A percentile compares a stretch with the other conserved stretches of the same genome.
phyloP scores from a whole-genome alignment of 2,113 vertebrate species.

The Clarias macrocephalus region DNA sequence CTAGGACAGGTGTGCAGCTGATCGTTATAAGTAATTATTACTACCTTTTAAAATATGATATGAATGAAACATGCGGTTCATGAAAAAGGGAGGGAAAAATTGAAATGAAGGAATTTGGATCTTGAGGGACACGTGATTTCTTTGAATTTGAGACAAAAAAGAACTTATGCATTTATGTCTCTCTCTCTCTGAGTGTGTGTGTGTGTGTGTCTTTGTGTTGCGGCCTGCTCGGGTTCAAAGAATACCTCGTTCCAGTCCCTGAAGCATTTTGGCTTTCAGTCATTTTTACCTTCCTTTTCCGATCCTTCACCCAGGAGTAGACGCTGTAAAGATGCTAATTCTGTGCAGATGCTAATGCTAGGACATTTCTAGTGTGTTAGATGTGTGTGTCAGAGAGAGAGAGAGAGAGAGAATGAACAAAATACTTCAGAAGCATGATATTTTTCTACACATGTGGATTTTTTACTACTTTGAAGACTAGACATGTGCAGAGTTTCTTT shows the following conservation, averaged over 20 bases:
- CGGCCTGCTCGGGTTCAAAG: not conserved
- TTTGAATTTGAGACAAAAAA: not conserved
- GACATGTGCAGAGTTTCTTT: not conserved
- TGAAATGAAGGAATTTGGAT: not conserved
- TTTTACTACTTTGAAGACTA: not conserved
- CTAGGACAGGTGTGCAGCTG: not conserved
- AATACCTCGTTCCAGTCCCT: constrained; percentile 5
- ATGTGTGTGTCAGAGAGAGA: not conserved
- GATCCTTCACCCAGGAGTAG: not conserved
- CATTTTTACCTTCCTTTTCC: not conserved
- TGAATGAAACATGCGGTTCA: not conserved
- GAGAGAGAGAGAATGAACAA: not conserved
- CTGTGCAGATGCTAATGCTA: not conserved
- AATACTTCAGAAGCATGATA: not conserved
- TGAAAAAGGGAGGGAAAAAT: not conserved
- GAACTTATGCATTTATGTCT: not conserved
- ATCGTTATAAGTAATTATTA: not conserved
- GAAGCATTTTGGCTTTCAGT: constrained; percentile 25
- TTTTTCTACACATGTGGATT: not conserved
- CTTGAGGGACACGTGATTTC: not conserved
- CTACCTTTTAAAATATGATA: not conserved
- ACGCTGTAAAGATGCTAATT: not conserved
- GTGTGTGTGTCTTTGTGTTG: constrained; percentile 4
- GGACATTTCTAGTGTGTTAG: not conserved
- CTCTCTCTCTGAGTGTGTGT: not conserved